Evolutionary conservation across 2,113 vertebrate genomes (phyloP), one percentile per base, ranked within the genome.

Genomic region (Ammospiza caudacuta): DNA sequence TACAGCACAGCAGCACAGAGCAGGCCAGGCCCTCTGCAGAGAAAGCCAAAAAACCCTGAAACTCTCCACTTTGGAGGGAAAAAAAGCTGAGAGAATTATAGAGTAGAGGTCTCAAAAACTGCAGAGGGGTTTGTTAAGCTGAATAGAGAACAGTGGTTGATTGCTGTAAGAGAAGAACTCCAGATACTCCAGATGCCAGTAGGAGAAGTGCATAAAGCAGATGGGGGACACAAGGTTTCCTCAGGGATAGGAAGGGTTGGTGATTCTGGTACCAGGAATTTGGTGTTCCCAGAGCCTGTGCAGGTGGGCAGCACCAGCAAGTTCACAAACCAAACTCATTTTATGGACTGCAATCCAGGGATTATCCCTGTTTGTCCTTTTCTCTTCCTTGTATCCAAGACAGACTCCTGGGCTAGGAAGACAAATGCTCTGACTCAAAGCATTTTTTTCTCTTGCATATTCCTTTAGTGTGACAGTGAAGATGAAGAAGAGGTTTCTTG

Each of bases 161-260:
- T 17, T 47, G 6, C 6, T 37, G n/a, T 9, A 5, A 13, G 0
- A 17, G 29, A 87, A 17, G 33, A 87, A 41, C 13, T 54, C 7
- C 3, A 1, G 57, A 14, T 9, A 11, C 24, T 57, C 8, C 22
- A 5, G 2, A 15, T 4, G 6, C 8, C 52, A 7, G 7, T 1
- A 39, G 44, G 33, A 74, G 23, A 57, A 20, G 12, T 27, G 23
- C 12, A 31, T 8, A 52, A 37, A 88, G 51, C 23, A 59, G n/a
- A 7, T 9, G 12, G 7, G 7, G 9, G 22, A 12, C 6, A 12
- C 8, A 3, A 67, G 27, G 22, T 16, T 64, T 52, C 15, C 31
- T 58, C 28, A 12, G 22, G 52, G 25, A 15, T 3, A 28, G 33
- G 31, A 4, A 8, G 44, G 20, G 31, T 44, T 24, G 13, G 51